A percentile compares a stretch with the other conserved stretches of the same genome.
Evolutionary conservation across 2,113 vertebrate species (phyloP).

Genomic region (Lepisosteus osseus): DNA sequence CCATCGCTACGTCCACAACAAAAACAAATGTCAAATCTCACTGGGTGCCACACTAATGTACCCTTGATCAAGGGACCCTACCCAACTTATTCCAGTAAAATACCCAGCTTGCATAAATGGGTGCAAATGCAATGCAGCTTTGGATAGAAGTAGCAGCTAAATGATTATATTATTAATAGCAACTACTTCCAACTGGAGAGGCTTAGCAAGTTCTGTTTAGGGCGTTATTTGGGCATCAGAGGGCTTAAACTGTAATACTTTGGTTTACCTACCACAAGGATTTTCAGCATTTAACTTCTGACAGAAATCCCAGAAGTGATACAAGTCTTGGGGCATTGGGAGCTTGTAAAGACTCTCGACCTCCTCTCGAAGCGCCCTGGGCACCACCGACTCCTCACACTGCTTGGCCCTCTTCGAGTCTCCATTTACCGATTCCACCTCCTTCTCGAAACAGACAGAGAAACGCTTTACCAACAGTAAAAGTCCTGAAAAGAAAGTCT

Average conservation of each 20-base stretch:
- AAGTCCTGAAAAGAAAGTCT: neutral
- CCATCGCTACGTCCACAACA: too few relatives aligned
- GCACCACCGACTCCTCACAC: conserved; percentile 42
- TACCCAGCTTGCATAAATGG: too few relatives aligned
- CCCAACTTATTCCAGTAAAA: too few relatives aligned
- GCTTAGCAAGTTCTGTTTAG: too few relatives aligned
- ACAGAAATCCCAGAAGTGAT: conserved; percentile 92
- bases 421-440: conserved; percentile 26
- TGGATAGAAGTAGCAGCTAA: too few relatives aligned
- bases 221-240: neutral
- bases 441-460: conserved; percentile 28
- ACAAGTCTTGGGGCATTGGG: conserved; percentile 86
- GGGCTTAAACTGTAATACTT: neutral
- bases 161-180: too few relatives aligned
- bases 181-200: too few relatives aligned
- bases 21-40: too few relatives aligned
- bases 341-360: conserved; percentile 76
- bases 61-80: too few relatives aligned
- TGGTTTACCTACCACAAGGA: conserved; percentile 70
- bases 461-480: neutral
- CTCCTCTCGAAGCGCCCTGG: conserved; percentile 58
- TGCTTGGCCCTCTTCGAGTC: conserved; percentile 67
- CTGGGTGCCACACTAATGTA: too few relatives aligned
- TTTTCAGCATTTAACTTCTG: conserved; percentile 71
- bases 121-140: too few relatives aligned